These are phyloP conservation scores for Hypomecis atomaria DNA, from an alignment of 2,888 invertebrate species.

Conservation along the genomic window DNA sequence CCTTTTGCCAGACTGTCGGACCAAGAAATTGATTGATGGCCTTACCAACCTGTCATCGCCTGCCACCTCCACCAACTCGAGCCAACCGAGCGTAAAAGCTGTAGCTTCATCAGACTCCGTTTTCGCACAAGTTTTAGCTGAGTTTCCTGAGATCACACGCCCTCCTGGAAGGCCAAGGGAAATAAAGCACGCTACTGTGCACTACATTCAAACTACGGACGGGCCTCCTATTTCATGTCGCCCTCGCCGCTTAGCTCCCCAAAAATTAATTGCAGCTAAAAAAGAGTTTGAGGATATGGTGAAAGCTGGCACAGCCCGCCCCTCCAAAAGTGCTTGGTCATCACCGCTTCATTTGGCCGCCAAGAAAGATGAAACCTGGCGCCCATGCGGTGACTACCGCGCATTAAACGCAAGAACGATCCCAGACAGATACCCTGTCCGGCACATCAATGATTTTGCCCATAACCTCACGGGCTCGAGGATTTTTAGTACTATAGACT, in stretches of 20 bases:
- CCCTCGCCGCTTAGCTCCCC: slow-evolving; percentile 8
- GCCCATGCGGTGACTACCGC: slow-evolving; percentile 56
- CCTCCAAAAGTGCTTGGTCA: slow-evolving; percentile 50
- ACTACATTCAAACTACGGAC: slow-evolving; percentile 29
- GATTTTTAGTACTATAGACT: slow-evolving; percentile 9
- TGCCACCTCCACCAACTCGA: neutral
- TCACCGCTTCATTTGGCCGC: slow-evolving; percentile 34
- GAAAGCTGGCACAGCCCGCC: slow-evolving; percentile 39
- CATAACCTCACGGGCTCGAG: slow-evolving; percentile 8
- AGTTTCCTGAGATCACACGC: slow-evolving; percentile 10
- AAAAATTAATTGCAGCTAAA: neutral
- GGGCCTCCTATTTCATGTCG: slow-evolving; percentile 31
- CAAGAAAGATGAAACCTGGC: slow-evolving; percentile 16
- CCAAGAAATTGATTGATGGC: slow-evolving; percentile 27
- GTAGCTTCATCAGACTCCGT: neutral
- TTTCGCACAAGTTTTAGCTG: slow-evolving; percentile 2
- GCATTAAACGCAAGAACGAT: slow-evolving; percentile 45
- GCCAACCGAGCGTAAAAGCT: slow-evolving; percentile 10
- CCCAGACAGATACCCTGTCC: slow-evolving; percentile 47
- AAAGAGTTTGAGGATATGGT: slow-evolving; percentile 31
- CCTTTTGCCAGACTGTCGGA: slow-evolving; percentile 26
- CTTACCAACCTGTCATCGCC: slow-evolving; percentile 16
- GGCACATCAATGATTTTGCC: slow-evolving; percentile 17
- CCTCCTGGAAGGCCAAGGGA: slow-evolving; percentile 9
- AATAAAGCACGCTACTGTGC: slow-evolving; percentile 27